Evolutionary conservation across 1,140 invertebrate genomes (phyloP).

Genomic region (Zaprionus nigranus): DNA sequence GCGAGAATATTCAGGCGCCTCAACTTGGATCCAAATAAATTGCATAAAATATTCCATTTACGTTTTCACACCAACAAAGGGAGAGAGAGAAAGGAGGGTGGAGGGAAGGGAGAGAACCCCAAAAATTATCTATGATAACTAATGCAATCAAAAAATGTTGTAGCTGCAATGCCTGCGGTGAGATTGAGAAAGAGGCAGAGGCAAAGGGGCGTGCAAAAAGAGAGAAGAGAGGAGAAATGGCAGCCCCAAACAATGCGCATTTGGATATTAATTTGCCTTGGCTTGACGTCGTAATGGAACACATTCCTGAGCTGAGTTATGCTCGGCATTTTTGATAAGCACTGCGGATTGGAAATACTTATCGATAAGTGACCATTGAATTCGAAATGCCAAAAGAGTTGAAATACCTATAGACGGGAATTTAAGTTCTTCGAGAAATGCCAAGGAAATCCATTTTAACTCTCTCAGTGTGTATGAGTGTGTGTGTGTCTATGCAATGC

Average conservation of each 20-base stretch:
- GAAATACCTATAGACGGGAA: not conserved
- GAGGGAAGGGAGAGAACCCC: not conserved
- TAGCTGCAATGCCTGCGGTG: slow-evolving; percentile 61
- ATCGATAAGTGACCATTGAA: slow-evolving; percentile 27
- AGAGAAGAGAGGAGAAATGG: not conserved
- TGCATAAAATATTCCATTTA: slow-evolving; percentile 83
- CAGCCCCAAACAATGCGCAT: slow-evolving; percentile 59
- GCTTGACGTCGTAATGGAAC: not conserved
- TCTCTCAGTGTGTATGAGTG: not conserved
- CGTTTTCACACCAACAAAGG: slow-evolving; percentile 46
- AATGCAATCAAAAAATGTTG: slow-evolving; percentile 78
- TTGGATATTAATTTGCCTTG: slow-evolving; percentile 61
- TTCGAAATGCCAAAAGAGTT: slow-evolving; percentile 1
- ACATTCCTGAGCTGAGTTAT: slow-evolving; percentile 53
- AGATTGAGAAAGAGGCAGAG: not conserved
- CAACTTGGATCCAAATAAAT: slow-evolving; percentile 75
- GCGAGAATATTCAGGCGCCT: slow-evolving; percentile 64
- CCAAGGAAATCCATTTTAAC: slow-evolving; percentile 1
- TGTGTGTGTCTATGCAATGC: not conserved
- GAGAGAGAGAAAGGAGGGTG: not conserved
- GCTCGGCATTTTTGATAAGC: slow-evolving; percentile 74
- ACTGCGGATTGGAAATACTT: slow-evolving; percentile 45
- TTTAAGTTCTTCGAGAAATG: not conserved
- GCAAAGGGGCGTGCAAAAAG: not conserved
- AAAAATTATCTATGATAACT: slow-evolving; percentile 64